Base-by-base conservation (phyloP, 2,888 invertebrate species). In the Sinopyrophorus schimmeli region DNA sequence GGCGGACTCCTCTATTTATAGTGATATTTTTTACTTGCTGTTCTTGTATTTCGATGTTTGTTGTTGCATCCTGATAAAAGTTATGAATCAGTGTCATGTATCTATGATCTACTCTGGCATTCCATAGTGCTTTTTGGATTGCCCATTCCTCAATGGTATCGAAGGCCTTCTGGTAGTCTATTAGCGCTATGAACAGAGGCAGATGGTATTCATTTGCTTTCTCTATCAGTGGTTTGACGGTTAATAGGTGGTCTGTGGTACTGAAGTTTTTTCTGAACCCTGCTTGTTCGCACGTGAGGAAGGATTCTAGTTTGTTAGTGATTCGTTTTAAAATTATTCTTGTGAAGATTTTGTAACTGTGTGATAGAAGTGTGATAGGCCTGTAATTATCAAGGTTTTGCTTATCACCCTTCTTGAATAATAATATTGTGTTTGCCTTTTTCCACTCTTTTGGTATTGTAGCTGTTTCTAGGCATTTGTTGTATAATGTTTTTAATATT, bases 201-300 rank as follows among this genome's bases (percentile, higher is more conserved):
- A 28, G 14, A n/a, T 14, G 28, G 14, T 28, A 28, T 28, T 28
- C 28, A 7, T 26, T 26, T 11, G 26, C 10, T 26, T 26, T 26
- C 9, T 26, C 30, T 30, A 30, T 30, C 9, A 30, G 16, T n/a
- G 17, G n/a, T 30, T 30, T 30, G 16, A 30, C 30, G 9, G 30
- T 15, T 15, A 30, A 14, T 30, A 30, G 9, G 16, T 30, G 30
- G 14, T 28, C 28, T 14, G 9, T n/a, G 3, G 28, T 28, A 15
- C 28, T 28, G 15, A 14, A 28, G 9, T 10, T 10, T 15, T 28
- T 28, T 28, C 14, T 28, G 3, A 28, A 3, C 12, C 28, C 14
- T 14, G 28, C 28, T 28, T 28, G 28, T 15, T 28, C 28, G n/a
- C 15, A 11, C 14, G 28, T 28, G 7, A 28, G 28, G 11, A 24